Base-by-base conservation (phyloP, 2,113 vertebrate species). In the Sylvilagus bachmani region DNA sequence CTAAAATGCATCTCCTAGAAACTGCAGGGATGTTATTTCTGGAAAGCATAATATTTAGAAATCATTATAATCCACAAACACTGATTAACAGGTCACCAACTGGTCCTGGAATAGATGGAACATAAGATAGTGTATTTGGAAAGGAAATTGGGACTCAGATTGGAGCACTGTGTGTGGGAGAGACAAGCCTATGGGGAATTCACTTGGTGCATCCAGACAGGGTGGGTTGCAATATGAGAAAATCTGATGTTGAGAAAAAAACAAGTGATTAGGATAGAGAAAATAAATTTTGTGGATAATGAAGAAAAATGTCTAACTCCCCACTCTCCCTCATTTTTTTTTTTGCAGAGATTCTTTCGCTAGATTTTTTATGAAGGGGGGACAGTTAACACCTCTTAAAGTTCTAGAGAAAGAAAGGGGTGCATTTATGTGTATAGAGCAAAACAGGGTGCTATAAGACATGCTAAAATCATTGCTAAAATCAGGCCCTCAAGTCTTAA, bases 341-440 rank as follows among this genome's bases (percentile, higher is more conserved):
- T 2, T 61, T 22, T 62, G 6, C 11, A 79, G 61, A 69, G 66
- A 58, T n/a, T 33, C 4, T 61, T 91, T 95, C 73, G 31, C 33
- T 31, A 66, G 88, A 53, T 71, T 88, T 89, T 83, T 67, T 92
- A 9, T 70, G 44, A 92, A 62, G 21, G 87, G 9, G 90, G 31
- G 36, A 3, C 22, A 62, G n/a, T 1, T 51, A 49, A 51, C 16
- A 55, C 8, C 31, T 88, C 62, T 81, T 78, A 71, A 81, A 33
- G 25, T 25, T 53, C 9, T 79, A 49, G 36, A 78, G 77, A 89
- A 82, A 80, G 22, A 24, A 38, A 69, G 33, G 21, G 19, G 31
- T 5, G 1, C 1, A 12, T 61, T 80, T 75, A 21, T 53, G 24
- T n/a, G 55, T 17, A 58, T 58, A 51, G 22, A 61, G 78, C 49